Percentiles rank a stretch among this genome's conserved stretches.
Conservation (phyloP, 2,113 vertebrate species). For the Montifringilla adamsi region DNA sequence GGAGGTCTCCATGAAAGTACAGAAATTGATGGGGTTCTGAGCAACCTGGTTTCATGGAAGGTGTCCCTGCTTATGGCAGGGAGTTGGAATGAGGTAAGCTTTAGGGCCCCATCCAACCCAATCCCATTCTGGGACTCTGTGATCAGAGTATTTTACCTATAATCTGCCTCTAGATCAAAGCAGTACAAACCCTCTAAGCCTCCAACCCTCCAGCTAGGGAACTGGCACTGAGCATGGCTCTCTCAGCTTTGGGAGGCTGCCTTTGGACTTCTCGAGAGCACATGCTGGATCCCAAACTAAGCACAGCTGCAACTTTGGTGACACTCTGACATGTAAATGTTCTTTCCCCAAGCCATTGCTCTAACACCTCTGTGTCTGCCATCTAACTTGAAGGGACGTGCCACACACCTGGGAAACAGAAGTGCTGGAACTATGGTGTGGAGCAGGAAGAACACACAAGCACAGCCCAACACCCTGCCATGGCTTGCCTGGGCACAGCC, state of each 20-base stretch:
- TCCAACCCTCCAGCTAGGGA: neutral
- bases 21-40: neutral
- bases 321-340: neutral
- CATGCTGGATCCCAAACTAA: rapidly evolving
- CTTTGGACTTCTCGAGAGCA: rapidly evolving
- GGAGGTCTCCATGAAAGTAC: neutral
- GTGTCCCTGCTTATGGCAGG: neutral
- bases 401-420: neutral
- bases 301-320: neutral
- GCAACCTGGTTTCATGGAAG: rapidly evolving
- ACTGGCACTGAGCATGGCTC: neutral
- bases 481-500: neutral
- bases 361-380: neutral
- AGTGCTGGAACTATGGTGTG: neutral
- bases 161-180: neutral
- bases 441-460: neutral
- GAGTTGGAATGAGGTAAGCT: neutral
- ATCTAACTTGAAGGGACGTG: neutral
- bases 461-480: neutral
- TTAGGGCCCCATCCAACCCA: neutral
- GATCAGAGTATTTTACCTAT: neutral
- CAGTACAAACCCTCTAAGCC: neutral
- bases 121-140: neutral
- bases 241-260: neutral
- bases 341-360: neutral